phyloP scores from a whole-genome alignment of 1,140 invertebrate species.

The Monochamus saltuarius region DNA sequence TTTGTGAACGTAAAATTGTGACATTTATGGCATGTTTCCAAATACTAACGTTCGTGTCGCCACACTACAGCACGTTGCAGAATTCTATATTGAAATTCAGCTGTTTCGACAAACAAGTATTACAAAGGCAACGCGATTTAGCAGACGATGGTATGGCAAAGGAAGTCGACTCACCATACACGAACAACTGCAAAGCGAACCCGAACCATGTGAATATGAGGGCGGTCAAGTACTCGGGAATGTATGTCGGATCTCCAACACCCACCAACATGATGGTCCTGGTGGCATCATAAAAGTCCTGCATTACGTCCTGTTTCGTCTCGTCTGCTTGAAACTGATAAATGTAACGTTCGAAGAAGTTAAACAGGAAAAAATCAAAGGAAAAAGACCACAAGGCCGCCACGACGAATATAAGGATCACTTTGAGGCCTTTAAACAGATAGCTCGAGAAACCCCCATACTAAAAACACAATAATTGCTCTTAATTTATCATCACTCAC shows the following conservation, averaged over 20 bases:
- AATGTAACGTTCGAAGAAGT: background rate
- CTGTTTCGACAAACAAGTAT: too few relatives aligned
- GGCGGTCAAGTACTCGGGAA: background rate
- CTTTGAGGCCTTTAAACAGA: constrained; percentile 1
- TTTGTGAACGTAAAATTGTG: too few relatives aligned
- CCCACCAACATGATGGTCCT: background rate
- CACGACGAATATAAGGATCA: background rate
- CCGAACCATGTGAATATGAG: constrained; percentile 10
- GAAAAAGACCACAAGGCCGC: background rate
- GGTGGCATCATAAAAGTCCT: background rate
- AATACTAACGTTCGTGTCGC: too few relatives aligned
- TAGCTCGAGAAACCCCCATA: constrained; percentile 9
- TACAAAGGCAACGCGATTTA: too few relatives aligned
- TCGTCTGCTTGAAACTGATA: background rate
- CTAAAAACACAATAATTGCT: background rate
- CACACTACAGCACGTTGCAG: too few relatives aligned
- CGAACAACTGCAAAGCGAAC: background rate
- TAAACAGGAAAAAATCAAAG: background rate
- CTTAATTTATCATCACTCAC: too few relatives aligned
- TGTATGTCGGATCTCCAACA: background rate
- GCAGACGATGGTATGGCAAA: too few relatives aligned
- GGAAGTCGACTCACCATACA: background rate
- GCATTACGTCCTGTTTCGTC: too few relatives aligned
- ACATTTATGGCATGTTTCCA: too few relatives aligned
- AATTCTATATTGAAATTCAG: too few relatives aligned